phyloP scores from a whole-genome alignment of 2,113 vertebrate genomes.

The Varanus salvator region DNA sequence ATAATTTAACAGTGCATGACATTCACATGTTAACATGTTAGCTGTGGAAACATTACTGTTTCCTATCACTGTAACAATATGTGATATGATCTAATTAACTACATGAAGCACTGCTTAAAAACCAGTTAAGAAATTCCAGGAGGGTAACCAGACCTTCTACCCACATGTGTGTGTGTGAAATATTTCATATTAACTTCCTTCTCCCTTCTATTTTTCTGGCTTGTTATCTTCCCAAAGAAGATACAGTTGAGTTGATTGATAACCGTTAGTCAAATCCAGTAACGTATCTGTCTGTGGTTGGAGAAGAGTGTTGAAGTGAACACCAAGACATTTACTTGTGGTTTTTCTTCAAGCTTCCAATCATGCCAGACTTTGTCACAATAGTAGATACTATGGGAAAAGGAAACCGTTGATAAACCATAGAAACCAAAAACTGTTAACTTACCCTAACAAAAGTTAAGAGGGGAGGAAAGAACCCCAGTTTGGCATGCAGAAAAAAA shows the following conservation, averaged over 20 bases:
- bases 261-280: slow-evolving; percentile 83
- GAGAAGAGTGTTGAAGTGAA: slow-evolving; percentile 75
- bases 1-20: background rate
- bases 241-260: slow-evolving; percentile 79
- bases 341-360: slow-evolving; percentile 81
- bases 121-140: slow-evolving; percentile 31
- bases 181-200: slow-evolving; percentile 39
- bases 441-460: slow-evolving; percentile 60
- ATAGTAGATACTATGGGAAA: slow-evolving; percentile 78
- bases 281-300: slow-evolving; percentile 82
- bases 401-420: slow-evolving; percentile 81
- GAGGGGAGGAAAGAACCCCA: slow-evolving; percentile 30
- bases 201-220: slow-evolving; percentile 56
- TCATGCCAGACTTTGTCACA: slow-evolving; percentile 78
- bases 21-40: background rate
- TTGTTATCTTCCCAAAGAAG: slow-evolving; percentile 60
- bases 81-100: background rate
- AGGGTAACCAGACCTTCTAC: background rate
- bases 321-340: slow-evolving; percentile 81
- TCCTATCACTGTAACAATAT: background rate
- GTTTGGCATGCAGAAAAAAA: slow-evolving; percentile 36
- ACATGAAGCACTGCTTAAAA: background rate
- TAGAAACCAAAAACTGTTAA: slow-evolving; percentile 82
- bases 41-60: background rate
- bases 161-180: slow-evolving; percentile 4